A percentile compares a stretch with the other conserved stretches of the same genome.
phyloP scores from a whole-genome alignment of 92 coral and sea anemone species.

The Phymanthus crucifer region DNA sequence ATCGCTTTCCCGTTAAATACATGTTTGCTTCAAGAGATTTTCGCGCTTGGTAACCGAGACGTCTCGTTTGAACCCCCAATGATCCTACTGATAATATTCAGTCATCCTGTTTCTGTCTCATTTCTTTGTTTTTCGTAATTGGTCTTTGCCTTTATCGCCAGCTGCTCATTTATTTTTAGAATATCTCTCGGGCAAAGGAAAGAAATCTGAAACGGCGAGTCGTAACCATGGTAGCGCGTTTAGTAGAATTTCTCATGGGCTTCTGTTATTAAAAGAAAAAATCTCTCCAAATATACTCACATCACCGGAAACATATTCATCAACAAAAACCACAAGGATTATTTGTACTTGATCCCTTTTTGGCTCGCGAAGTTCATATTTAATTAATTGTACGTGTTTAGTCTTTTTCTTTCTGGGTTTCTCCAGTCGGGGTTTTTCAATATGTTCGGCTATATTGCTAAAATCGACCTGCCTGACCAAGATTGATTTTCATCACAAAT shows the following conservation, averaged over 20 bases:
- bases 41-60: not conserved
- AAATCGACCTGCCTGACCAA: not conserved
- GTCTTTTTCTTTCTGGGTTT: not conserved
- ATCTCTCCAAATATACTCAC: not conserved
- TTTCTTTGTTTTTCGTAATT: slow-evolving; percentile 10
- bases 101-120: not conserved
- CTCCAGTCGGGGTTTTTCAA: not conserved
- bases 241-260: not conserved
- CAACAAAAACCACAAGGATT: too few species aligned
- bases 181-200: not conserved
- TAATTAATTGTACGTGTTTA: not conserved
- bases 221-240: not conserved
- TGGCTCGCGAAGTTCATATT: not conserved
- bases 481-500: not conserved
- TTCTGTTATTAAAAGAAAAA: not conserved
- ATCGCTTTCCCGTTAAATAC: not conserved
- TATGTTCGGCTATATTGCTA: not conserved
- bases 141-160: not conserved
- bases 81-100: not conserved
- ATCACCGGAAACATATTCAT: not conserved
- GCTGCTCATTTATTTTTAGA: not conserved
- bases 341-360: not conserved
- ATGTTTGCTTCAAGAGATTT: not conserved
- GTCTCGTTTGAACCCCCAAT: not conserved
- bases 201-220: not conserved